Evolutionary conservation across 2,888 invertebrate species (phyloP), one percentile per base, ranked within the genome.

Genomic region (Megalurothrips usitatus): DNA sequence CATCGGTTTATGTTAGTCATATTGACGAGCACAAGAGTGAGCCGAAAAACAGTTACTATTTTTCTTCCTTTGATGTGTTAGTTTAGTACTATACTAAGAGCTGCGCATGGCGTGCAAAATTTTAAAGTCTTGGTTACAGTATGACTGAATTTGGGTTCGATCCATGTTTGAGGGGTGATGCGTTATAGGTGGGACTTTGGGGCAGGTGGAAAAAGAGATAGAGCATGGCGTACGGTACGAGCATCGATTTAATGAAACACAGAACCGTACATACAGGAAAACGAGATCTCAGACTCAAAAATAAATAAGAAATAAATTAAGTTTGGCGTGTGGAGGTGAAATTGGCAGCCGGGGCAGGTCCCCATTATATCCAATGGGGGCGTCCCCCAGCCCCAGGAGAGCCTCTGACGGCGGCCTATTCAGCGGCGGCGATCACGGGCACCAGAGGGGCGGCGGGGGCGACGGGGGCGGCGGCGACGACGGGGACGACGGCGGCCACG

Each of bases 401-500:
- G 34, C 34, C 68, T 58, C 19, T 11, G 68, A 23, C 68, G 1
- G 34, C 3, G 6, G 34, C 6, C 34, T 43, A 43, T 43, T 43
- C 34, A 43, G 34, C 78, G 34, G 79, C 63, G n/a, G 79, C 9
- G 43, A 43, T 43, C 2, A 43, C 79, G 81, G 47, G 81, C 52
- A 23, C 47, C 81, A 17, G 68, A 43, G n/a, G 79, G 19, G 52
- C 52, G 10, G 52, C 52, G 19, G 52, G 12, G 14, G 12, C 19
- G 10, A 10, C 12, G 52, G 52, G 52, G 14, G 52, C 52, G 52
- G 34, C 34, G 34, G 34, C 34, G 34, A 43, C 19, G 17, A 79
- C 78, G 17, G 63, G 48, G 63, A 81, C 23, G 68, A 68, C 82
- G 79, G 82, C 82, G 75, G 80, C 83, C 48, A 81, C 80, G 43